Conservation (phyloP, 2,113 vertebrate species). For the Petromus typicus region DNA sequence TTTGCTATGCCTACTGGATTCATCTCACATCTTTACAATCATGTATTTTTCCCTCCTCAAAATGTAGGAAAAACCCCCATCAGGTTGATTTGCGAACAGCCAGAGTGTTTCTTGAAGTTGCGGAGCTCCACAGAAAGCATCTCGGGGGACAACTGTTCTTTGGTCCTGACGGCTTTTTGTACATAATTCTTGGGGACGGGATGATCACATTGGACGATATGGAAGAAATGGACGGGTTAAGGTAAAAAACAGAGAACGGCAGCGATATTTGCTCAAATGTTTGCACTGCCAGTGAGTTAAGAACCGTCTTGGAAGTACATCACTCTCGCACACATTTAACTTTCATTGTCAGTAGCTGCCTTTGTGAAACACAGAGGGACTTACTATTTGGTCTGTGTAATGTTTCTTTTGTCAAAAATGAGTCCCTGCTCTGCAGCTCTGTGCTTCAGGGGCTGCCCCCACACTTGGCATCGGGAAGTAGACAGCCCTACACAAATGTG, state of each 20-base stretch:
- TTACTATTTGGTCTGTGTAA: rapidly evolving
- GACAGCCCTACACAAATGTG: not conserved
- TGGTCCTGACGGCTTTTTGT: conserved; percentile 94
- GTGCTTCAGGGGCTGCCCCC: rapidly evolving
- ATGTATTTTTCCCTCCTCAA: not conserved
- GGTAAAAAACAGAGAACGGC: conserved; percentile 85
- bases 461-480: not conserved
- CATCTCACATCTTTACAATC: not conserved
- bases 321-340: not conserved
- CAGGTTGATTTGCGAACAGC: conserved; percentile 95
- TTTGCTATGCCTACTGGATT: not conserved
- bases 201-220: conserved; percentile 99
- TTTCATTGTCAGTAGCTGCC: not conserved
- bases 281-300: not conserved
- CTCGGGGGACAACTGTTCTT: conserved; percentile 97
- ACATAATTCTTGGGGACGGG: conserved; percentile 97
- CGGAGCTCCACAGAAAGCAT: conserved; percentile 97
- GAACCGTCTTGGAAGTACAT: not conserved
- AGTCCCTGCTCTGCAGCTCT: not conserved
- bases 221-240: conserved; percentile 99
- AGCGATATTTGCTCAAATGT: not conserved
- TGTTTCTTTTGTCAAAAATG: not conserved
- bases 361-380: not conserved
- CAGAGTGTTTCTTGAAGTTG: conserved; percentile 96
- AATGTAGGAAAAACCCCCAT: conserved; percentile 95